Conservation (phyloP, 2,888 invertebrate genomes). For the Auanema sp. region DNA sequence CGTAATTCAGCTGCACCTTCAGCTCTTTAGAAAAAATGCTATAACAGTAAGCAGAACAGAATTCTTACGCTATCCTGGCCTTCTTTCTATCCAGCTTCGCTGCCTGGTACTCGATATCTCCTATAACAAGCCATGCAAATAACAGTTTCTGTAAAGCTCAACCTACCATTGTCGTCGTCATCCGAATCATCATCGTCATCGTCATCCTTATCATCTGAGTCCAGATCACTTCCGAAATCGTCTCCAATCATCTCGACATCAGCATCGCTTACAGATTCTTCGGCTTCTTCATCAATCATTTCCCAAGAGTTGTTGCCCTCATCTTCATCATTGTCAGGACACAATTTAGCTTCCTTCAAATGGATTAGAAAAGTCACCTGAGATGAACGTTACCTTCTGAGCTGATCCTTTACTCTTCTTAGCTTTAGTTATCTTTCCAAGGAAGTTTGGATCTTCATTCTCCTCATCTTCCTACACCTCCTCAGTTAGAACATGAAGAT, state of each 20-base stretch:
- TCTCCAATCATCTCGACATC: slow-evolving; percentile 21
- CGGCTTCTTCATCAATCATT: not conserved
- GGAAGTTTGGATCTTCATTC: too few species aligned
- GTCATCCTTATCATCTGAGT: slow-evolving; percentile 1
- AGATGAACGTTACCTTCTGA: too few species aligned
- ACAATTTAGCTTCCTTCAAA: not conserved
- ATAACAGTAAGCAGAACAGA: slow-evolving; percentile 2
- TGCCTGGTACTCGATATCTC: slow-evolving; percentile 42
- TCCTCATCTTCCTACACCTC: too few species aligned
- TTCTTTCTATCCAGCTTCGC: slow-evolving; percentile 36
- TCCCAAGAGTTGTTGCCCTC: slow-evolving; percentile 2
- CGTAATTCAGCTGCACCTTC: slow-evolving; percentile 58
- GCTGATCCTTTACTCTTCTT: slow-evolving; percentile 11
- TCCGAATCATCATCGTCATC: slow-evolving; percentile 1
- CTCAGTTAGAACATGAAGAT: not conserved
- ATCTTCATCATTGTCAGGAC: not conserved
- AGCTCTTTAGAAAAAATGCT: slow-evolving; percentile 28
- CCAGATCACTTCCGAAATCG: slow-evolving; percentile 13
- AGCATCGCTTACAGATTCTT: not conserved
- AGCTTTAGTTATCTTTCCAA: not conserved
- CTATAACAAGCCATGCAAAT: too few species aligned
- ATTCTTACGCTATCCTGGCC: slow-evolving; percentile 20
- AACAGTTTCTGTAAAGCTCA: too few species aligned
- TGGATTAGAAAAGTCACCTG: too few species aligned
- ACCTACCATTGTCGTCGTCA: slow-evolving; percentile 19